Evolutionary conservation across 1,140 invertebrate species (phyloP).

Genomic region (Metaphire vulgaris): DNA sequence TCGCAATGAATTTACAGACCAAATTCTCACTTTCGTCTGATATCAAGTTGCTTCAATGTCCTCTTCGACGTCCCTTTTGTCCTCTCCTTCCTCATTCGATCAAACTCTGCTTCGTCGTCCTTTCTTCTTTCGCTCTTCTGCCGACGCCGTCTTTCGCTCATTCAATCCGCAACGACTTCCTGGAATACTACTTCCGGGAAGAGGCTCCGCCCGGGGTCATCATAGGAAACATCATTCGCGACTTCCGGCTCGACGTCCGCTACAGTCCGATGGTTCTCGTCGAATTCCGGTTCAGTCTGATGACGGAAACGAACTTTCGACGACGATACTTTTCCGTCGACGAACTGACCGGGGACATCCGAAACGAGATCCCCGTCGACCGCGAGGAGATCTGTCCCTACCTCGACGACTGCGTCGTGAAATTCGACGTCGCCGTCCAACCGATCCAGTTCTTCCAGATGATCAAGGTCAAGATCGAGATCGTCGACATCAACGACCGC

Average conservation of each 20-base stretch:
- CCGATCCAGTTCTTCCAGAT: conserved; percentile 33
- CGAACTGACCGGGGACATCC: conserved; percentile 25
- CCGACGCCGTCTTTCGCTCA: background rate
- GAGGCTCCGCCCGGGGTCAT: conserved; percentile 16
- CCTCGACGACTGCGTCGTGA: conserved; percentile 12
- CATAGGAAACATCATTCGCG: conserved; percentile 20
- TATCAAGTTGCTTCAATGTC: too few species aligned
- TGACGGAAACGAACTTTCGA: background rate
- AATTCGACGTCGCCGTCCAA: conserved; percentile 23
- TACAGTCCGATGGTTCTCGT: background rate
- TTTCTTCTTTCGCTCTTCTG: background rate
- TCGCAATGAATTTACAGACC: too few species aligned
- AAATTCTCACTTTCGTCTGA: too few species aligned
- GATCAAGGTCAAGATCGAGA: conserved; percentile 39
- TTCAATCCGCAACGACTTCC: background rate
- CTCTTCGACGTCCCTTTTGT: background rate
- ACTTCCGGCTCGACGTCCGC: conserved; percentile 1
- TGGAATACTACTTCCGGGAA: conserved; percentile 16
- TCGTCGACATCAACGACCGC: conserved; percentile 83
- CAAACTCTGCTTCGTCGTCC: background rate
- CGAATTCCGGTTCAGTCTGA: conserved; percentile 17
- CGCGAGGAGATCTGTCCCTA: conserved; percentile 27
- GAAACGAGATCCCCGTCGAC: conserved; percentile 17
- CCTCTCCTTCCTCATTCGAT: background rate
- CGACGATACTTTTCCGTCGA: conserved; percentile 23